A percentile compares a stretch with the other conserved stretches of the same genome.
phyloP scores from a whole-genome alignment of 2,797 vertebrate species.

The Neopelma chrysocephalum region DNA sequence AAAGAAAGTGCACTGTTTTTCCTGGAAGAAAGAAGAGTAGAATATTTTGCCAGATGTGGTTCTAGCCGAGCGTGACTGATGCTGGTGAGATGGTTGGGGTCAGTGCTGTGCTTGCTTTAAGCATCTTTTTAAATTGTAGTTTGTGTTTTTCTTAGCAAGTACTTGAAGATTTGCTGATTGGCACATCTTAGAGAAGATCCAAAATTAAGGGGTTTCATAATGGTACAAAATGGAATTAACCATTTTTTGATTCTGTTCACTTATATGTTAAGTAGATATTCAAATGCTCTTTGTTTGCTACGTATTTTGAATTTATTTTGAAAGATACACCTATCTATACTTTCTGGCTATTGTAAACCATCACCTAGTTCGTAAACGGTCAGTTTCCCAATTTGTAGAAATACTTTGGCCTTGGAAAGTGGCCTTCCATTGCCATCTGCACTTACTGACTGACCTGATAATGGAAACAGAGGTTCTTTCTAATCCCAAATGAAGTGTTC shows the following conservation, averaged over 20 bases:
- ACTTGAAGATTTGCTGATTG: background rate
- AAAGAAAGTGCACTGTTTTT: background rate
- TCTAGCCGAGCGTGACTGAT: background rate
- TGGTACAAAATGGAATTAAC: background rate
- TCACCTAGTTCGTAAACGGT: background rate
- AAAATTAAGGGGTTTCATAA: background rate
- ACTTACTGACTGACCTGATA: background rate
- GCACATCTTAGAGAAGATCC: background rate
- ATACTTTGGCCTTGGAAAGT: background rate
- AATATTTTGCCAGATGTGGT: background rate
- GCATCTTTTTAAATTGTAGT: background rate
- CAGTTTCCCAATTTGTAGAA: background rate
- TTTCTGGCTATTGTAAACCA: background rate
- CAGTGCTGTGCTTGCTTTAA: background rate
- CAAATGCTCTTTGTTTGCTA: background rate
- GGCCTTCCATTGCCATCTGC: background rate
- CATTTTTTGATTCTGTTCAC: background rate
- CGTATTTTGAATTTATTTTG: background rate
- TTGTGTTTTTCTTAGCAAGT: background rate
- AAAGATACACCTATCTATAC: background rate
- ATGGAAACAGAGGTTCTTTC: slow-evolving; percentile 15
- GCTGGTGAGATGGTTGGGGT: background rate
- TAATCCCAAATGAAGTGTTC: background rate
- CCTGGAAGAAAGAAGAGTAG: background rate
- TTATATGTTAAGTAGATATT: background rate